Conservation (phyloP, 2,888 invertebrate genomes). For the Eulithis testata region DNA sequence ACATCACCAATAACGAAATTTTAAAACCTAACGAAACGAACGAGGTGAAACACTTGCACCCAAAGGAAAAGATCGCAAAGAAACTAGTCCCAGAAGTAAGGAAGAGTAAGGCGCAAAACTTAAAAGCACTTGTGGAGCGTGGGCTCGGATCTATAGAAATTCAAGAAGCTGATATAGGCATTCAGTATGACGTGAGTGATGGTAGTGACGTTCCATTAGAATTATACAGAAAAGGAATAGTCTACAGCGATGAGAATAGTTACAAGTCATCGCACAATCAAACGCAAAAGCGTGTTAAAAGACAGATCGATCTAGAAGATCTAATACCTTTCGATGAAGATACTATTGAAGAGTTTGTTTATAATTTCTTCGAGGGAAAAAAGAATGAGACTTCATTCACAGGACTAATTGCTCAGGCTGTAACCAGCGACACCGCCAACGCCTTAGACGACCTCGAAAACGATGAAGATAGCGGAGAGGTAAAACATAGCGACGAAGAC, state of each 20-base stretch:
- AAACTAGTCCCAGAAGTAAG: slow-evolving; percentile 56
- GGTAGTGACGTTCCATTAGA: slow-evolving; percentile 81
- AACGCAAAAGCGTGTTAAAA: slow-evolving; percentile 56
- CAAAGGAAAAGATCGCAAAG: slow-evolving; percentile 66
- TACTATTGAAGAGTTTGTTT: slow-evolving; percentile 71
- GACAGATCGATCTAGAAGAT: slow-evolving; percentile 74
- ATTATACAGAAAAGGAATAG: slow-evolving; percentile 85
- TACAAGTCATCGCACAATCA: slow-evolving; percentile 53
- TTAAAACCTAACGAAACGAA: slow-evolving; percentile 77
- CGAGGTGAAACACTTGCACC: slow-evolving; percentile 85
- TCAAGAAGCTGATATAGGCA: slow-evolving; percentile 84
- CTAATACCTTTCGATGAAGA: slow-evolving; percentile 76
- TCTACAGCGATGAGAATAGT: slow-evolving; percentile 79
- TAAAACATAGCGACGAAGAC: slow-evolving; percentile 55
- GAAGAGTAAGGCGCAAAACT: slow-evolving; percentile 65
- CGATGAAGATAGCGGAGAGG: slow-evolving; percentile 55
- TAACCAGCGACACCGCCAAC: slow-evolving; percentile 65
- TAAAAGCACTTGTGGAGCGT: slow-evolving; percentile 68
- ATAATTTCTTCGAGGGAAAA: slow-evolving; percentile 67
- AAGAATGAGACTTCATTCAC: slow-evolving; percentile 73
- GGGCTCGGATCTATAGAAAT: slow-evolving; percentile 82
- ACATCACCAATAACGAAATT: slow-evolving; percentile 78
- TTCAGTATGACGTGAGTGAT: slow-evolving; percentile 84
- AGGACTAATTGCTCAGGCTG: slow-evolving; percentile 70
- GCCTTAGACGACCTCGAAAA: slow-evolving; percentile 62